Base-by-base conservation (phyloP, 2,113 vertebrate genomes). In the Thamnophis sirtalis region DNA sequence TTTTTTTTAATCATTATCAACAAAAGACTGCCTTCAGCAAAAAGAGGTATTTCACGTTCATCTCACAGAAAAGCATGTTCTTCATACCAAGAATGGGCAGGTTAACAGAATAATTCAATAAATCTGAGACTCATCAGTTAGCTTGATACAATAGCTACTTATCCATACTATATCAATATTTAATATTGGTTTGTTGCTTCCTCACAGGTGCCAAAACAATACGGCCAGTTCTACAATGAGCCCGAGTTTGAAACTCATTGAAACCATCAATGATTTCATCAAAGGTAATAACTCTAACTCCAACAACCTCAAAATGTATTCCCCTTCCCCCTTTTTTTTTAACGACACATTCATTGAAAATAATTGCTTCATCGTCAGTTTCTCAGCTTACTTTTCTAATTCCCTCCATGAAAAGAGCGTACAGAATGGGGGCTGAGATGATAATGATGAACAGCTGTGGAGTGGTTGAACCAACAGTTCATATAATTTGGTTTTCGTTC, bases 291-390 rank as follows among this genome's bases (percentile, higher is more conserved):
- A 89, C 1, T 5, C 38, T 87, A 91, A 84, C 11, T 5, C 17
- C 0, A 85, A 10, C 9, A 9, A 3, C 3, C 51, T 21, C 6
- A 90, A 10, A 10, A 33, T 5, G 0, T 68, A 63, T 73, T 33
- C 13, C 13, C 6, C 7, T 19, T 9, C 11, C 17, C 17, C 10
- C 21, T 26, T 1, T 13, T 51, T 49, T 58, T 2, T 19, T 43
- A 21, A 13, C 0, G 38, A 43, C 43, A 53, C 53, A 24, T 84
- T 63, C 8, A 85, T 26, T 68, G 24, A 55, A 51, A 86, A 26
- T 51, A 86, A 86, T 38, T 10, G 19, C 58, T 73, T 43, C 0
- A 3, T 33, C 43, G 0, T 7, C 22, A 0, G 50, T 21, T 55
- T 60, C 48, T 55, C 48, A 19, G 0, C 56, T 88, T 9, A 0